Percentiles rank a stretch among this genome's conserved stretches.
Evolutionary conservation across 1,140 invertebrate genomes (phyloP).

Genomic region (Vollenhovia emeryi): DNA sequence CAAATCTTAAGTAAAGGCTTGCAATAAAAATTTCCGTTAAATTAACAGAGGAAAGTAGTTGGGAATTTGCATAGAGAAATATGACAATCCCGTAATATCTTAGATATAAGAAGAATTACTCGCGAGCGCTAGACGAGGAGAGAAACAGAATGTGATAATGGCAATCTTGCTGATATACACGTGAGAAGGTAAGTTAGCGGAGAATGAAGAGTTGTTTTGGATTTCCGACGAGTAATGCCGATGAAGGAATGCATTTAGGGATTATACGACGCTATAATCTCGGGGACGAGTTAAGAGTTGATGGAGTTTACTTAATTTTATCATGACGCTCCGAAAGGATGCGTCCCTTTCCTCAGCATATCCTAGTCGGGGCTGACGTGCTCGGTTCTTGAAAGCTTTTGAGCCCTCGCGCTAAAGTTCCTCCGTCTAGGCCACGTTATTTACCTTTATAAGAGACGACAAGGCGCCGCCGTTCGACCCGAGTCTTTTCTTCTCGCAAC

Average conservation of each 20-base stretch:
- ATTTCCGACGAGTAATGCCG: slow-evolving; percentile 18
- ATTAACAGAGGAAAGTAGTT: neutral
- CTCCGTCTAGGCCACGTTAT: slow-evolving; percentile 50
- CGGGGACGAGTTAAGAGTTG: slow-evolving; percentile 41
- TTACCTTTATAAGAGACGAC: slow-evolving; percentile 61
- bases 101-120: neutral
- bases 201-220: slow-evolving; percentile 26
- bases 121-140: neutral
- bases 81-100: neutral
- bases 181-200: slow-evolving; percentile 20
- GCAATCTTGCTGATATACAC: neutral
- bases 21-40: neutral
- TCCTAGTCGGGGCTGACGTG: slow-evolving; percentile 42
- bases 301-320: slow-evolving; percentile 64
- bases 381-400: slow-evolving; percentile 59
- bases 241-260: slow-evolving; percentile 50
- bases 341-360: slow-evolving; percentile 20
- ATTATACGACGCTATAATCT: slow-evolving; percentile 53
- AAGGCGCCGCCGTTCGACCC: slow-evolving; percentile 43
- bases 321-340: slow-evolving; percentile 47
- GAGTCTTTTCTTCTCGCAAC: slow-evolving; percentile 34
- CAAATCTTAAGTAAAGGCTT: neutral
- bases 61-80: neutral
- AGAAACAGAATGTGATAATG: neutral
- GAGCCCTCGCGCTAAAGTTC: slow-evolving; percentile 52